These are phyloP conservation scores for Amphipoea lucens DNA, from an alignment of 2,888 invertebrate genomes.

Conservation along the genomic window DNA sequence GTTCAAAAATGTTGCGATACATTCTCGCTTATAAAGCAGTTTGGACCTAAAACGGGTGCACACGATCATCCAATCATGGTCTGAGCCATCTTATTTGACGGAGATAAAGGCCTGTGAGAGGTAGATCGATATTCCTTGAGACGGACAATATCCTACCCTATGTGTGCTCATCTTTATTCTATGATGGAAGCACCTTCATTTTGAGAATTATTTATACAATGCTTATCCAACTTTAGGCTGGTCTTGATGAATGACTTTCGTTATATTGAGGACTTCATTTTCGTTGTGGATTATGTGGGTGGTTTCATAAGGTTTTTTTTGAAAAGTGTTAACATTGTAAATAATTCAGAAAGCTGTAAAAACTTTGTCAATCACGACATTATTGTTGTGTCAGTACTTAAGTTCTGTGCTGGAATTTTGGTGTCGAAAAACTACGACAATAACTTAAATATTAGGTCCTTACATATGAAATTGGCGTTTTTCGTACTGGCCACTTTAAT, in stretches of 20 bases:
- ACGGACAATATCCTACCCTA: constrained; percentile 73
- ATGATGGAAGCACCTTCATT: constrained; percentile 81
- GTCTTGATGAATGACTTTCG: constrained; percentile 78
- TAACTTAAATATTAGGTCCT: too few species aligned
- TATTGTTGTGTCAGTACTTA: not conserved
- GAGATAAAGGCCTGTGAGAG: constrained; percentile 71
- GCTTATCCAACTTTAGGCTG: constrained; percentile 71
- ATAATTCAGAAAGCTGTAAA: not conserved
- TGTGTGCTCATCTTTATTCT: constrained; percentile 87
- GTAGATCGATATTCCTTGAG: constrained; percentile 71
- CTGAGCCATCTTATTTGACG: constrained; percentile 77
- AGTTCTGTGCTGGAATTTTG: not conserved
- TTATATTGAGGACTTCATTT: constrained; percentile 54
- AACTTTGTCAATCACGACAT: too few species aligned
- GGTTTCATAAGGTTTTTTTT: not conserved
- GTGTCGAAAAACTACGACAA: not conserved
- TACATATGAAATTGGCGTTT: too few species aligned
- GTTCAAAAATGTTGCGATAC: constrained; percentile 65
- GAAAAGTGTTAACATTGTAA: too few species aligned
- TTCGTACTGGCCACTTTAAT: too few species aligned
- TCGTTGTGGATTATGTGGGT: constrained; percentile 23
- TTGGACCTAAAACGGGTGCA: constrained; percentile 65
- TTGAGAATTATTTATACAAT: constrained; percentile 81
- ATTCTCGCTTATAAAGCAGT: constrained; percentile 67
- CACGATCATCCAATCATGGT: constrained; percentile 72